Evolutionary conservation across 2,797 vertebrate genomes (phyloP), one percentile per base, ranked within the genome.

Genomic region (Meda fulgida): DNA sequence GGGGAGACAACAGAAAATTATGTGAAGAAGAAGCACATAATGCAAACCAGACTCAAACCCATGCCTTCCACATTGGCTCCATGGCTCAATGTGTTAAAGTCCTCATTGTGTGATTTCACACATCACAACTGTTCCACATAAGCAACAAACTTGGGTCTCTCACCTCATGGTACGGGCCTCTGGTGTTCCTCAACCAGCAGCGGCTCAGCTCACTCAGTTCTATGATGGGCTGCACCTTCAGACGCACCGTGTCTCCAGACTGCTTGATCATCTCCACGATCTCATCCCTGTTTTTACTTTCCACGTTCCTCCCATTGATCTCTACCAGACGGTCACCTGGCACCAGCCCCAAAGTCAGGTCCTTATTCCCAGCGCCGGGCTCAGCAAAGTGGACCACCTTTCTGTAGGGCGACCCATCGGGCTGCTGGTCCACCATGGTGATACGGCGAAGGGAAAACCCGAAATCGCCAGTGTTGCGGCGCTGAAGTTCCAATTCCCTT

Each of bases 261-360:
- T 98, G 98, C 84, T 97, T 97, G 92, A 99, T 99, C 97, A 98
- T 99, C 94, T 99, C 98, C 92, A 99, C 98, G 0, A 99, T 99
- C 93, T 99, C 98, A 8, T 99, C 98, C 84, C 98, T 94, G 91
- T 90, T 97, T 89, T 97, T 98, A 90, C 51, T 98, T 92, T 99
- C 97, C 93, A 99, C 98, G 0, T 99, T 98, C 84, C 93, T 78
- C 11, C 97, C 96, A 0, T 99, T 99, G 93, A 99, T 98, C 92
- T 99, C 98, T 87, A 99, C 97, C 85, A 99, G 92, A 7, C 97
- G 96, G 90, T 99, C 98, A 0, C 98, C 98, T 0, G 98, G 98
- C 85, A 98, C 97, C 92, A 99, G 91, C 7, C 97, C 98, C 89
- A 98, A 85, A 0, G 95, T 95, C 88, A 95, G 90, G 88, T 98